Evolutionary conservation across 2,797 vertebrate species (phyloP), one percentile per base, ranked within the genome.

Genomic region (Cottoperca gobio): DNA sequence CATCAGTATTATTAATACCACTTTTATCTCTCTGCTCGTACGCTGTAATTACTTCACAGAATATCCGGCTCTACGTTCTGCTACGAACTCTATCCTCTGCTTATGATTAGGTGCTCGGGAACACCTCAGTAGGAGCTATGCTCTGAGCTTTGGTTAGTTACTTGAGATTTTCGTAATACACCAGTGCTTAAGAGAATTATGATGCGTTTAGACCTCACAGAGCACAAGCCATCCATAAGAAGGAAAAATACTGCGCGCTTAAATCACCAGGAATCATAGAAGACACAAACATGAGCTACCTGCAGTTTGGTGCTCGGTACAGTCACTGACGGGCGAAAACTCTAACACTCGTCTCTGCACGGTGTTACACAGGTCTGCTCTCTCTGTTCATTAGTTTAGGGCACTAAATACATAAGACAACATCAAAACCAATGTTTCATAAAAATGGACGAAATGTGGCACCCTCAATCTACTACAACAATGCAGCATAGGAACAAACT

Each of bases 1-100:
- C 86, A 84, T 86, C 83, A 83, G 66, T 68, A 70, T 89, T 89
- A 92, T 86, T 92, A 92, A 88, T 79, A 72, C 73, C 58, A 80
- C 79, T 79, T 89, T 89, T 83, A 90, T 91, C 88, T 86, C 81
- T 84, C 81, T 69, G 76, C 81, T 82, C 49, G 26, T 81, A 73
- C 79, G 84, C 64, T 73, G 75, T 61, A 84, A 93, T 91, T 90
- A 91, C 83, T 60, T 85, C 77, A 73, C 45, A 66, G 82, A 71
- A 59, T 70, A 88, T 86, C 69, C 50, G 9, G 73, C 80, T 81
- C 65, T 8, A 62, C 60, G 75, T 53, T 33, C 70, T 8, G n/a
- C 61, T 23, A 59, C 58, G 69, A 53, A 70, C 43, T 81, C 50
- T 10, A 76, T 72, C 67, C 62, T 62, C 40, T 7, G 35, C 70